Conservation (phyloP, 1,140 invertebrate species). For the Panagrolaimus sp. region DNA sequence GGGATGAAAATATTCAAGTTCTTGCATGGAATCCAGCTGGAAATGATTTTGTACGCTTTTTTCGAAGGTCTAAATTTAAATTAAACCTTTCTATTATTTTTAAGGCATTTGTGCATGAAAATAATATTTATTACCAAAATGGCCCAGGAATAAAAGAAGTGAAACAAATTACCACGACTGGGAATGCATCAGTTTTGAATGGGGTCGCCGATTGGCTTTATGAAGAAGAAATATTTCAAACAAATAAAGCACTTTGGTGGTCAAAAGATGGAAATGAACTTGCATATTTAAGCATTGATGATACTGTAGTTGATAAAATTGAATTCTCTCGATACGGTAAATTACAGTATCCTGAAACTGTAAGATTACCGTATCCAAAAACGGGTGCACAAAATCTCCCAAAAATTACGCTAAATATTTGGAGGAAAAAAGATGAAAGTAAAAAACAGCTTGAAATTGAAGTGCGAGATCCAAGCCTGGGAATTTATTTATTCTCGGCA, state of each 20-base stretch:
- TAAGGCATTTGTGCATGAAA: slow-evolving; percentile 50
- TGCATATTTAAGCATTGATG: slow-evolving; percentile 51
- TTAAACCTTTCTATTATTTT: slow-evolving; percentile 17
- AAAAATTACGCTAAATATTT: slow-evolving; percentile 27
- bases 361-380: slow-evolving; percentile 53
- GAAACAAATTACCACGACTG: slow-evolving; percentile 40
- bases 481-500: slow-evolving; percentile 46
- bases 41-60: slow-evolving; percentile 36
- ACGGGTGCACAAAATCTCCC: slow-evolving; percentile 42
- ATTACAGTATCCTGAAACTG: slow-evolving; percentile 36
- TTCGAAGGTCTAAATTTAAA: not conserved
- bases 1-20: slow-evolving; percentile 41
- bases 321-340: slow-evolving; percentile 30
- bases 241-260: slow-evolving; percentile 54
- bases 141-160: slow-evolving; percentile 30
- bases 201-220: slow-evolving; percentile 57
- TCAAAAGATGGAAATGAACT: slow-evolving; percentile 42
- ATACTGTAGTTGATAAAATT: slow-evolving; percentile 37
- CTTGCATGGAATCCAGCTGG: slow-evolving; percentile 40
- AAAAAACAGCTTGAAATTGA: slow-evolving; percentile 31
- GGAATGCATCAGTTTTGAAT: slow-evolving; percentile 37
- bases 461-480: not conserved
- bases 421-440: slow-evolving; percentile 25
- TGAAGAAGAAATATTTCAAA: slow-evolving; percentile 53
- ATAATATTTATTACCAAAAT: slow-evolving; percentile 50